Base-by-base conservation (phyloP, 2,888 invertebrate species). In the Drosophila merina region DNA sequence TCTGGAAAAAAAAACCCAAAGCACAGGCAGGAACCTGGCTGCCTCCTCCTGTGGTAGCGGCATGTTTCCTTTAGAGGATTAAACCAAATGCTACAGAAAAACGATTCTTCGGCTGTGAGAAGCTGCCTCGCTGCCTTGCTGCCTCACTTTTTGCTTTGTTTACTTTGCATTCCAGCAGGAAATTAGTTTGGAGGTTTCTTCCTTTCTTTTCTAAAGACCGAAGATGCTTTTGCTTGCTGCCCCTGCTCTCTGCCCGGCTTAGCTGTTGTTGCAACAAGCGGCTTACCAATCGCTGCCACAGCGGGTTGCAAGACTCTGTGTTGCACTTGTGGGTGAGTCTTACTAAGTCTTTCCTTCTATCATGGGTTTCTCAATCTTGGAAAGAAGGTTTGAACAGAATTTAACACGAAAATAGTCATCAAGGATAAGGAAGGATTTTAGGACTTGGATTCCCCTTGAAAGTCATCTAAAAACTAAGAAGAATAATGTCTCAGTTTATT, bases 61-160 rank as follows among this genome's bases (percentile, higher is more conserved):
- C 83, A 80, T 82, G 86, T 86, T 83, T 86, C 71, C 86, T 84
- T 81, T 84, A 72, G 30, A 72, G 79, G 85, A 81, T 84, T 84
- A 84, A 68, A 62, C 55, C 64, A 68, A 73, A 62, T 76, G 80
- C 77, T 67, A 79, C 83, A 82, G 79, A 74, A 81, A 79, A 76
- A 75, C 20, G 68, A 84, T 81, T 72, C 30, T 40, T 31, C 33
- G 48, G 14, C 48, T 68, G 58, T 69, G 58, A 47, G 62, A 60
- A 50, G 26, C 54, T 49, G 20, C 20, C 20, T 20, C 20, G 20
- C 44, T 49, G 28, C 20, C 20, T 20, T 2, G 20, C 44, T 49
- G 28, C 48, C 44, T 45, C n/a, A 10, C 58, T 14, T 36, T 38
- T 33, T 44, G 54, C 30, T 66, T 66, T 66, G 66, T 60, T 77